These are phyloP conservation scores for Sinocyclocheilus rhinocerous DNA, from an alignment of 2,113 vertebrate species.

Conservation along the genomic window DNA sequence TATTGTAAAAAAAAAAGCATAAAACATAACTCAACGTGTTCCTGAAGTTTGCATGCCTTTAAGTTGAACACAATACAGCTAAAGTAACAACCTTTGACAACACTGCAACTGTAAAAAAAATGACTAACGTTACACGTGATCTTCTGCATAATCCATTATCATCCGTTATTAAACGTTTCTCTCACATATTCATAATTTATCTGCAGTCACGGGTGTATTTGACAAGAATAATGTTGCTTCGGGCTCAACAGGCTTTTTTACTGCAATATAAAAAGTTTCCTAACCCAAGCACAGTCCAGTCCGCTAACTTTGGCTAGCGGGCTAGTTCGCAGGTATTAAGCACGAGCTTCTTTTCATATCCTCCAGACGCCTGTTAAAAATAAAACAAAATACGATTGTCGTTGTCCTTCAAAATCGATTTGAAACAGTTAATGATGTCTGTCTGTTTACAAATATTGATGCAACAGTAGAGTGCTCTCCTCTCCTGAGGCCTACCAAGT, in stretches of 20 bases:
- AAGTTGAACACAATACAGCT: not conserved
- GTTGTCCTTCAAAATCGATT: not conserved
- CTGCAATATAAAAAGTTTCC: slow-evolving; percentile 25
- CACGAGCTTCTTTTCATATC: not conserved
- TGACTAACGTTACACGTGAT: not conserved
- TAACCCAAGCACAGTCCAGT: not conserved
- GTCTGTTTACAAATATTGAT: not conserved
- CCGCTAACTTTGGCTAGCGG: slow-evolving; percentile 26
- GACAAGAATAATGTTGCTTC: not conserved
- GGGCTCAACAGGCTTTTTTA: not conserved
- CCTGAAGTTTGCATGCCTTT: not conserved
- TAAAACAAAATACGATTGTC: not conserved
- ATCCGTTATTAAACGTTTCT: not conserved
- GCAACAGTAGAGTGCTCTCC: not conserved
- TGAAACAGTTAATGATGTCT: not conserved
- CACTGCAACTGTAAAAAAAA: not conserved
- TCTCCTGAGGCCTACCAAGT: no score
- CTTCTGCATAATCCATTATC: not conserved
- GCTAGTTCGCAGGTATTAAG: slow-evolving; percentile 23
- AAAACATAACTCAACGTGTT: not conserved
- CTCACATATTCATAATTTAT: not conserved
- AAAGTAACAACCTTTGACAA: not conserved
- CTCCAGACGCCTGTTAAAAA: slow-evolving; percentile 13
- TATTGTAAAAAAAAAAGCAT: not conserved
- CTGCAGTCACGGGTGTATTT: not conserved